Evolutionary conservation across 2,888 invertebrate genomes (phyloP).

Genomic region (Drosophila anomalata): DNA sequence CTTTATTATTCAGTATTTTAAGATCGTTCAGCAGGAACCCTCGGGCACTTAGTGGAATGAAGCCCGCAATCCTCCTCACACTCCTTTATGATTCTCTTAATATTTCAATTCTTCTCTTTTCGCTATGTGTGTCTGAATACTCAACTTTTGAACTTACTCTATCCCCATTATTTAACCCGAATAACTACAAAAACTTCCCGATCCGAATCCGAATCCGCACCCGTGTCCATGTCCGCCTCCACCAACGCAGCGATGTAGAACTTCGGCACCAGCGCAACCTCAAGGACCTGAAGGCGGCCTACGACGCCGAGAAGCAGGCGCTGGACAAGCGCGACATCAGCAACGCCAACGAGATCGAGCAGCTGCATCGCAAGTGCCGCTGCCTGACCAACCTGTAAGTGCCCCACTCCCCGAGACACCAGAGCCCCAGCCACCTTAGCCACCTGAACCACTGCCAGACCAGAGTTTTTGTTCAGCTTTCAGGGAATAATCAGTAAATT

Average conservation of each 20-base stretch:
- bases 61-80: conserved; percentile 6
- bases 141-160: conserved; percentile 18
- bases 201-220: not conserved
- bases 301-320: conserved; percentile 82
- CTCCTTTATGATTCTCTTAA: conserved; percentile 40
- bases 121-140: conserved; percentile 48
- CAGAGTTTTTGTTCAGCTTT: not conserved
- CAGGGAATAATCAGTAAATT: no score
- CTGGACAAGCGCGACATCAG: conserved; percentile 84
- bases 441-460: not conserved
- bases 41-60: not conserved
- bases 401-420: not conserved
- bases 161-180: conserved; percentile 17
- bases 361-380: conserved; percentile 85
- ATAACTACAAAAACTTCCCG: conserved; percentile 14
- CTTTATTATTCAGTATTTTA: not conserved
- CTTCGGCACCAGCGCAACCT: conserved; percentile 83
- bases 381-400: conserved; percentile 86
- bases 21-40: not conserved
- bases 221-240: conserved; percentile 9
- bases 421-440: not conserved
- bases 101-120: conserved; percentile 56
- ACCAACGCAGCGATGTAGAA: conserved; percentile 85
- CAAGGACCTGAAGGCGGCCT: conserved; percentile 83
- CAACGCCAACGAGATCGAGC: conserved; percentile 85